Evolutionary conservation across 2,113 vertebrate genomes (phyloP).

Genomic region (Egretta garzetta): DNA sequence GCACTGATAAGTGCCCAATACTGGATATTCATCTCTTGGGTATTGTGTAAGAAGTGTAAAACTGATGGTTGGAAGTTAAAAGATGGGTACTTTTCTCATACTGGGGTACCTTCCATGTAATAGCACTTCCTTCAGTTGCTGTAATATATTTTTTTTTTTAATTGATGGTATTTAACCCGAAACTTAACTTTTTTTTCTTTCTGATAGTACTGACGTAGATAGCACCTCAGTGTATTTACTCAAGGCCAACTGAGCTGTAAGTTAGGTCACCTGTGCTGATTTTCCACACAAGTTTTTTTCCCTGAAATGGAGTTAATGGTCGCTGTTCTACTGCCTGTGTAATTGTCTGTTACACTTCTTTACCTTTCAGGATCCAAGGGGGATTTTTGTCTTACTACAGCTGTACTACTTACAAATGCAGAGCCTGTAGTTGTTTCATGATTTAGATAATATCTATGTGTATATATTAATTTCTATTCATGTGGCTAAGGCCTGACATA

Average conservation of each 20-base stretch:
- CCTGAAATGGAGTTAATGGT: neutral
- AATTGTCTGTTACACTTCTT: neutral
- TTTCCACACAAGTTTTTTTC: neutral
- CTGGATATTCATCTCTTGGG: neutral
- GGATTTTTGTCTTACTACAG: neutral
- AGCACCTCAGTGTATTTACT: neutral
- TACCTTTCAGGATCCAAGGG: neutral
- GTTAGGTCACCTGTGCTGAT: neutral
- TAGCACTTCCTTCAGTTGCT: neutral
- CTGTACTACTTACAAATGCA: neutral
- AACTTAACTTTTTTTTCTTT: neutral
- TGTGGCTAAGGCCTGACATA: neutral
- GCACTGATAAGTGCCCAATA: neutral
- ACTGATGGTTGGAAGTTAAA: neutral
- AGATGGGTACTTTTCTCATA: neutral
- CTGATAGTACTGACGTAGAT: neutral
- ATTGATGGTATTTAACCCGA: neutral
- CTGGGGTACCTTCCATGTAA: neutral
- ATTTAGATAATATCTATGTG: neutral
- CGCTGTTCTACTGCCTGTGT: neutral
- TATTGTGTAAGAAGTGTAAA: neutral
- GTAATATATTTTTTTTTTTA: neutral
- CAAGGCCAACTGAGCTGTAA: neutral
- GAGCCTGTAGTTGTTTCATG: neutral
- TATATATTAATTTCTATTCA: slow-evolving; percentile 33